phyloP scores from a whole-genome alignment of 2,113 vertebrate genomes.

The Muntiacus muntjak region DNA sequence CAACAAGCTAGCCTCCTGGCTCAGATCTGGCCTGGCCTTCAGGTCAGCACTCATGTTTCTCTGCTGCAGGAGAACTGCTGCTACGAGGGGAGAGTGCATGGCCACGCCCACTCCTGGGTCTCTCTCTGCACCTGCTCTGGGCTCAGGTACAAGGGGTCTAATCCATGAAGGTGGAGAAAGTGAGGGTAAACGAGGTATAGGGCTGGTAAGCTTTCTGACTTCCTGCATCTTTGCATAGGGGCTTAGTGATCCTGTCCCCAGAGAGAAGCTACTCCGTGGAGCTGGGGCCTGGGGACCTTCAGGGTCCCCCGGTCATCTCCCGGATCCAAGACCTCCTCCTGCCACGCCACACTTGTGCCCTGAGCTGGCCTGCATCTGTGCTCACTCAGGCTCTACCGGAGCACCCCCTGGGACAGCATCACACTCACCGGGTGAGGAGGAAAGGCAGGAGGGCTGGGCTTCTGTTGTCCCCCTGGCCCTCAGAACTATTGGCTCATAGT shows the following conservation, averaged over 20 bases:
- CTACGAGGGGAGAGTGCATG: slow-evolving; percentile 84
- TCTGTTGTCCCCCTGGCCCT: background rate
- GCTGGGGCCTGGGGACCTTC: slow-evolving; percentile 54
- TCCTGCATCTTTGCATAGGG: slow-evolving; percentile 76
- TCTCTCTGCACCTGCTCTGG: slow-evolving; percentile 89
- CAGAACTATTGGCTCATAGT: background rate
- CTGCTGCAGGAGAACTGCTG: slow-evolving; percentile 86
- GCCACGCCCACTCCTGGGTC: slow-evolving; percentile 81
- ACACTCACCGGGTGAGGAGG: slow-evolving; percentile 76
- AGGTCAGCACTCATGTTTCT: background rate
- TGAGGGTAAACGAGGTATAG: background rate
- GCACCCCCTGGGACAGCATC: background rate
- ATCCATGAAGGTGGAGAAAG: accelerated
- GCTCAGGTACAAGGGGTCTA: slow-evolving; percentile 82
- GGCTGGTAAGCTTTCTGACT: background rate
- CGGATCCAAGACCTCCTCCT: slow-evolving; percentile 20
- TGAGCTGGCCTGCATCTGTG: accelerated
- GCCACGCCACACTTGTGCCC: slow-evolving; percentile 37
- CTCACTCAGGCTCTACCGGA: background rate
- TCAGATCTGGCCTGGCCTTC: background rate
- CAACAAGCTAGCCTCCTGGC: background rate
- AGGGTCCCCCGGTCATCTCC: slow-evolving; percentile 70
- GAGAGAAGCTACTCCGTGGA: slow-evolving; percentile 85
- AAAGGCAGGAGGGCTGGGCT: accelerated
- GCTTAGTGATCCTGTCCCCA: slow-evolving; percentile 83